A percentile compares a stretch with the other conserved stretches of the same genome.
phyloP scores from a whole-genome alignment of 2,888 invertebrate genomes.

The Nomada fabriciana region DNA sequence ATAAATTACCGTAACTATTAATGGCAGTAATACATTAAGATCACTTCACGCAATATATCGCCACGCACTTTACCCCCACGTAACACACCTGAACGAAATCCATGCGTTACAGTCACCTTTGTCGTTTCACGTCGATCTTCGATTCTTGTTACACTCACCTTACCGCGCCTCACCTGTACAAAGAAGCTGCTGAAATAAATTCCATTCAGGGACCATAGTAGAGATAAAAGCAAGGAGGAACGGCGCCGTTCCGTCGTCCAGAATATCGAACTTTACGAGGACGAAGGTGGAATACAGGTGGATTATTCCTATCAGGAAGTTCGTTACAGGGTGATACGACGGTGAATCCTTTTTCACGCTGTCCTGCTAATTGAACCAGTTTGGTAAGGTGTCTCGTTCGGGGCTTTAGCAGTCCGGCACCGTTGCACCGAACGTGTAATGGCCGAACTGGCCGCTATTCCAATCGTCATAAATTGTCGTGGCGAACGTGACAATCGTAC shows the following conservation, averaged over 20 bases:
- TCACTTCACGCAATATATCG: too few relatives aligned
- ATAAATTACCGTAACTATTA: too few relatives aligned
- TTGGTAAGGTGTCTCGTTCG: constrained; percentile 68
- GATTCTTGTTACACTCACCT: not conserved
- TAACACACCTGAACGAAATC: not conserved
- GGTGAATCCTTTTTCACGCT: constrained; percentile 64
- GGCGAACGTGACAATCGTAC: constrained; percentile 78
- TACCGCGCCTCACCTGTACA: not conserved
- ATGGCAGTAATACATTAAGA: too few relatives aligned
- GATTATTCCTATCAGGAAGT: constrained; percentile 53
- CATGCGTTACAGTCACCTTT: constrained; percentile 1
- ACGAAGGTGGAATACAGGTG: constrained; percentile 1
- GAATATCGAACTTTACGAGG: constrained; percentile 14
- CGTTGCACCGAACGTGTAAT: constrained; percentile 66
- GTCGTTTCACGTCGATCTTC: not conserved
- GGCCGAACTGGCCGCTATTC: constrained; percentile 73
- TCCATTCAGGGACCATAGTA: not conserved
- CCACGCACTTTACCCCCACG: not conserved
- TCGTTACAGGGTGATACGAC: constrained; percentile 47
- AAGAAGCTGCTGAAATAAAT: not conserved
- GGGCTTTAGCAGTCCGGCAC: constrained; percentile 58
- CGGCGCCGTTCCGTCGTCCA: not conserved
- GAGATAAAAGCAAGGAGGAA: constrained; percentile 13
- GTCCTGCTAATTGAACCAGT: constrained; percentile 75
- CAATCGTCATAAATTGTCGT: constrained; percentile 81